Percentiles rank a stretch among this genome's conserved stretches.
Conservation (phyloP, 2,888 invertebrate genomes). For the Ptychoptera albimana region DNA sequence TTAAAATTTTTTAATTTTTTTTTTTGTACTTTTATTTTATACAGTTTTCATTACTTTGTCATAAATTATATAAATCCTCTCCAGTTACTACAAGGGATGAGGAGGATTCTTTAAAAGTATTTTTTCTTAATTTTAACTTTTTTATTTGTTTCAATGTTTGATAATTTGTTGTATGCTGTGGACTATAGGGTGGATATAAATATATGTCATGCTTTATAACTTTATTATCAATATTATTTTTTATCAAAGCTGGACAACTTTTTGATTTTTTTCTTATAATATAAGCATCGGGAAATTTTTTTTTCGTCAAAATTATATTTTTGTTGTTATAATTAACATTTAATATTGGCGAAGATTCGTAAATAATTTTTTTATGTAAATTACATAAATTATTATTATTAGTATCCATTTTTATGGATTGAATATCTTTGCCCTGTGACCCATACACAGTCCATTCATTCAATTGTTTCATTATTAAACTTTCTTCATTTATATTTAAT, state of each 20-base stretch:
- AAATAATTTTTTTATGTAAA: background rate
- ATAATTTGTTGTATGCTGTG: constrained; percentile 1
- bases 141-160: constrained; percentile 1
- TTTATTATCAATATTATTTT: constrained; percentile 5
- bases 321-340: background rate
- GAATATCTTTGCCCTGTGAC: constrained; percentile 14
- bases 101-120: background rate
- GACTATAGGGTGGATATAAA: background rate
- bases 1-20: no score
- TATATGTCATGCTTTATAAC: no score
- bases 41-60: background rate
- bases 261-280: constrained; percentile 22
- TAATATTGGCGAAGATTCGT: constrained; percentile 9
- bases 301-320: constrained; percentile 7
- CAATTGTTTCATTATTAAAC: constrained; percentile 23
- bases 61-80: background rate
- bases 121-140: background rate
- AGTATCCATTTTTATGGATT: background rate
- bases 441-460: constrained; percentile 30
- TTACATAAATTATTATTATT: constrained; percentile 1
- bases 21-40: no score
- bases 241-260: constrained; percentile 27
- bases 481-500: constrained; percentile 20
- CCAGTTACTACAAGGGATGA: background rate
- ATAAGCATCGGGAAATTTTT: constrained; percentile 31